Percentiles rank a stretch among this genome's conserved stretches.
Evolutionary conservation across 2,888 invertebrate genomes (phyloP).

Genomic region (Tholera decimalis): DNA sequence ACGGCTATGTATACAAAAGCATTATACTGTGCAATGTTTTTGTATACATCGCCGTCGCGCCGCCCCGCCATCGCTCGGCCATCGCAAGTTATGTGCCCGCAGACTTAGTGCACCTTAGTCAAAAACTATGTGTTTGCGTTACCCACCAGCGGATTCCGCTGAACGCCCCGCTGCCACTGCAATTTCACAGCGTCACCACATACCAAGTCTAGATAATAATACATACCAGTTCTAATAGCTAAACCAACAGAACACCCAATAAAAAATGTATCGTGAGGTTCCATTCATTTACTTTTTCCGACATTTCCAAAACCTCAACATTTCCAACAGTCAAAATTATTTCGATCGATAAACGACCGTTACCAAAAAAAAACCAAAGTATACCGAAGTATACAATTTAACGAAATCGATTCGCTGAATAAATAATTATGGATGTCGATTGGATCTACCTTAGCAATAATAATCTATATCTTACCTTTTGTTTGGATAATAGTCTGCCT

Average conservation of each 20-base stretch:
- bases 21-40: no score
- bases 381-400: slow-evolving; percentile 63
- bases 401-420: slow-evolving; percentile 75
- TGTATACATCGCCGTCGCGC: no score
- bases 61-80: no score
- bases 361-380: slow-evolving; percentile 67
- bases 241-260: neutral
- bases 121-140: no score
- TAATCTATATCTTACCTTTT: slow-evolving; percentile 41
- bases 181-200: no score
- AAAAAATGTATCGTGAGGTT: neutral
- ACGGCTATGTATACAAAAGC: no score
- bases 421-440: slow-evolving; percentile 73
- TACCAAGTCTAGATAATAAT: neutral
- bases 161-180: no score
- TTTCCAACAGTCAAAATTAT: slow-evolving; percentile 24
- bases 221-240: neutral
- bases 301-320: slow-evolving; percentile 3
- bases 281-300: neutral
- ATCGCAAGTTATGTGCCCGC: no score
- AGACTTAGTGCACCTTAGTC: no score
- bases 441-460: slow-evolving; percentile 60
- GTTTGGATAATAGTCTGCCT: slow-evolving; percentile 43
- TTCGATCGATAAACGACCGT: slow-evolving; percentile 42
- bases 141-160: no score